A percentile compares a stretch with the other conserved stretches of the same genome.
phyloP scores from a whole-genome alignment of 2,797 vertebrate genomes.

The Rhodeus uyekii region DNA sequence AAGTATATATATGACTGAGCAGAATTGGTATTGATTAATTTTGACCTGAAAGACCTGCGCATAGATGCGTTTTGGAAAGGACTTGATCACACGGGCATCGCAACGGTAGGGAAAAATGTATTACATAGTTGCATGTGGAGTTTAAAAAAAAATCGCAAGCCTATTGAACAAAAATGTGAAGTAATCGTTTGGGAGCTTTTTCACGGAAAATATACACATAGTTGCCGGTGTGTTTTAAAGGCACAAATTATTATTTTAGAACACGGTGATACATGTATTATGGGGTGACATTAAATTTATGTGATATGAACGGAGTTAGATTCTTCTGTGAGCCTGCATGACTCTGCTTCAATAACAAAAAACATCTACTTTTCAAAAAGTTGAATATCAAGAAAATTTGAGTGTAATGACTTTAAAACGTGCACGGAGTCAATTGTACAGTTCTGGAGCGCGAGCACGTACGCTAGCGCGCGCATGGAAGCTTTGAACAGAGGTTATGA shows the following conservation, averaged over 20 bases:
- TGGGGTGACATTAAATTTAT: no score
- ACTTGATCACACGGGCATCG: neutral
- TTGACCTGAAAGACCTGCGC: neutral
- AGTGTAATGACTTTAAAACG: neutral
- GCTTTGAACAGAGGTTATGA: neutral
- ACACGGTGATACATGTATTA: neutral
- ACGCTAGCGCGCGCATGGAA: neutral
- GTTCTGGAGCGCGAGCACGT: neutral
- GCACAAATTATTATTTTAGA: neutral
- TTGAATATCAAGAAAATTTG: neutral
- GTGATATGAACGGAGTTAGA: neutral
- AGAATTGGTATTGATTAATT: neutral
- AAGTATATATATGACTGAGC: neutral
- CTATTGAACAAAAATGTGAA: neutral
- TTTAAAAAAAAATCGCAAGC: neutral
- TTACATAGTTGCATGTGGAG: neutral
- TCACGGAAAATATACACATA: neutral
- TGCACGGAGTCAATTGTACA: neutral
- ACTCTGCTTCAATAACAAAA: neutral
- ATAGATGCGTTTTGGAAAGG: neutral
- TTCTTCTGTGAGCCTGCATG: neutral
- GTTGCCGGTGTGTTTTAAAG: no score
- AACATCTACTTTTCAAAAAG: neutral
- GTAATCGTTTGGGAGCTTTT: neutral
- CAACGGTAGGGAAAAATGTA: slow-evolving; percentile 29